phyloP scores from a whole-genome alignment of 2,888 invertebrate species.

The Tenthredo notha region DNA sequence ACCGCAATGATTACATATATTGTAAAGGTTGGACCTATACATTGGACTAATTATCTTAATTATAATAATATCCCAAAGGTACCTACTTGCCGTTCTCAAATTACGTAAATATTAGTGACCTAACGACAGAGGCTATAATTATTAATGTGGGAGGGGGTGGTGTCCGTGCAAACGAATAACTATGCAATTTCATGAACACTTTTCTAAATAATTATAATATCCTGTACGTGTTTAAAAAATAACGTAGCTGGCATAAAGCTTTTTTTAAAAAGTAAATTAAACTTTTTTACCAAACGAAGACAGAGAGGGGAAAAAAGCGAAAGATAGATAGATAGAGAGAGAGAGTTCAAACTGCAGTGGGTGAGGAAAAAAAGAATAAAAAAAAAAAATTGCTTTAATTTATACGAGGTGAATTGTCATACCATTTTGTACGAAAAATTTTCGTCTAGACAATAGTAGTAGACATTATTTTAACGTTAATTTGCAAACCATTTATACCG shows the following conservation, averaged over 20 bases:
- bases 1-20: neutral
- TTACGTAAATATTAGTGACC: neutral
- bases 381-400: neutral
- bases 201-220: neutral
- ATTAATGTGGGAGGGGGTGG: neutral
- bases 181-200: neutral
- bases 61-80: slow-evolving; percentile 9
- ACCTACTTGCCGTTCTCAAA: neutral
- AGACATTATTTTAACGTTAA: neutral
- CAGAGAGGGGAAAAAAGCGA: no score
- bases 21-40: neutral
- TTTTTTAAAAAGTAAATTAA: neutral
- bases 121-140: neutral
- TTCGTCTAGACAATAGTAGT: neutral
- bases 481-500: neutral
- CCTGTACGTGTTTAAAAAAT: neutral
- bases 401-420: slow-evolving; percentile 1
- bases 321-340: no score
- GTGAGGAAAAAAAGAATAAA: neutral
- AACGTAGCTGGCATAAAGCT: neutral
- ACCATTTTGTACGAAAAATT: neutral
- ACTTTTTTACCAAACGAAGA: neutral
- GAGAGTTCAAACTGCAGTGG: neutral
- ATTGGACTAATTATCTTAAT: slow-evolving; percentile 13
- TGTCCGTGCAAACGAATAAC: neutral